Base-by-base conservation (phyloP, 1,140 invertebrate genomes). In the Vanessa atalanta region DNA sequence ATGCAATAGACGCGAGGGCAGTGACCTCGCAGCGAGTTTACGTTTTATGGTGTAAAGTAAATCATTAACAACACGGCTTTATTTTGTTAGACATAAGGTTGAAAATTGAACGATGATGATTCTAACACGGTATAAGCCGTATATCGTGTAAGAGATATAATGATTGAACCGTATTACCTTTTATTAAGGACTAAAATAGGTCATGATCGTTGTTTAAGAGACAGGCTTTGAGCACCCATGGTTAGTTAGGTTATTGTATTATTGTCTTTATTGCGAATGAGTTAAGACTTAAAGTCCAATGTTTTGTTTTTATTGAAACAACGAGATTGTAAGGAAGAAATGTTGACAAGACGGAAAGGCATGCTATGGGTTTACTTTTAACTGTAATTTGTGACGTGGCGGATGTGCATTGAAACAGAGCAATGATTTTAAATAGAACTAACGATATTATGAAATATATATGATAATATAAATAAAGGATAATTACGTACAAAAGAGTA, bases 21-120 rank as follows among this genome's bases (percentile, higher is more conserved):
- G 70, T 79, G 80, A 86, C 79, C 84, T 81, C 80, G 57, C 71
- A 67, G 68, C 77, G 69, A 78, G 82, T 81, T 83, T 74, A 80
- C 81, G 66, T 37, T 84, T 81, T 79, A 84, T 81, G 81, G 79
- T 60, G 63, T 75, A 57, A 70, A 23, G 68, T 43, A 51, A 61
- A 74, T 67, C 65, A 76, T 31, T 66, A 76, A 20, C 37, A 55
- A 50, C 15, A 23, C 15, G 1, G 51, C 69, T 64, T 51, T 63
- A 70, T 8, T 23, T 0, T 23, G 8, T 26, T 26, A 37, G 7
- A 3, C 7, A 60, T 57, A 69, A 9, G 43, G 16, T 60, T 60
- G 16, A 69, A 69, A 69, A 20, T 57, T 16, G 53, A 60, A 47
- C 9, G 16, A 7, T 5, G 43, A 57, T 69, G 13, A 3, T 50